These are phyloP conservation scores for Characodon lateralis DNA, from an alignment of 2,797 vertebrate species.

Conservation along the genomic window DNA sequence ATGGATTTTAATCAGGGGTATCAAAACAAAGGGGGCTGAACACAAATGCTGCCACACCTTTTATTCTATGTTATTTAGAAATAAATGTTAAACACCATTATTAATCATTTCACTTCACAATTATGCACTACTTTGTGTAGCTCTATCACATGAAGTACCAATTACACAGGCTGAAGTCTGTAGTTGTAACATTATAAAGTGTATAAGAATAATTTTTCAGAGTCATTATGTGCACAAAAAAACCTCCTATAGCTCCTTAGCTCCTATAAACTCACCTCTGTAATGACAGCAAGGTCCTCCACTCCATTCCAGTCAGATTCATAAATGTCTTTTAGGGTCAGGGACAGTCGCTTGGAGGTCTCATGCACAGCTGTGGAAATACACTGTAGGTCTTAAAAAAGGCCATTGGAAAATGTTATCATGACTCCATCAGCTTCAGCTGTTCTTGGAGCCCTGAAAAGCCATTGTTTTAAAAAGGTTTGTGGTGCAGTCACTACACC, in stretches of 20 bases:
- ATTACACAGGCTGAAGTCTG: too few species aligned
- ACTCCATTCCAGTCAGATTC: constrained; percentile 87
- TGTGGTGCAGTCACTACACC: constrained; percentile 33
- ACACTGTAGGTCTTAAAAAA: not conserved
- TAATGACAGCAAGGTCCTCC: constrained; percentile 85
- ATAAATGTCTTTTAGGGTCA: constrained; percentile 90
- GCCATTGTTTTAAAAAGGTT: constrained; percentile 40
- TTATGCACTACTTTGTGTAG: not conserved
- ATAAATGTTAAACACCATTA: not conserved
- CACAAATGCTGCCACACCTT: not conserved
- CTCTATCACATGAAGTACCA: not conserved
- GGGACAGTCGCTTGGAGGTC: constrained; percentile 87
- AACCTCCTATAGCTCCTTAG: too few species aligned
- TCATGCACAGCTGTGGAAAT: constrained; percentile 87
- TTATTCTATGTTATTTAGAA: not conserved
- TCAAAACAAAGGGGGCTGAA: not conserved
- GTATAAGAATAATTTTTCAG: too few species aligned
- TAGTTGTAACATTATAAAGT: too few species aligned
- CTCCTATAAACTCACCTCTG: constrained; percentile 73
- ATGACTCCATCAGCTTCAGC: not conserved
- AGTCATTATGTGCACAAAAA: not conserved
- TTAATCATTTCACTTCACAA: not conserved
- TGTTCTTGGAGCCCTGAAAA: not conserved
- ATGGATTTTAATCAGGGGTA: not conserved
- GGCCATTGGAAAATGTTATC: not conserved